Evolutionary conservation across 2,888 invertebrate species (phyloP).

Genomic region (Eledone cirrhosa): DNA sequence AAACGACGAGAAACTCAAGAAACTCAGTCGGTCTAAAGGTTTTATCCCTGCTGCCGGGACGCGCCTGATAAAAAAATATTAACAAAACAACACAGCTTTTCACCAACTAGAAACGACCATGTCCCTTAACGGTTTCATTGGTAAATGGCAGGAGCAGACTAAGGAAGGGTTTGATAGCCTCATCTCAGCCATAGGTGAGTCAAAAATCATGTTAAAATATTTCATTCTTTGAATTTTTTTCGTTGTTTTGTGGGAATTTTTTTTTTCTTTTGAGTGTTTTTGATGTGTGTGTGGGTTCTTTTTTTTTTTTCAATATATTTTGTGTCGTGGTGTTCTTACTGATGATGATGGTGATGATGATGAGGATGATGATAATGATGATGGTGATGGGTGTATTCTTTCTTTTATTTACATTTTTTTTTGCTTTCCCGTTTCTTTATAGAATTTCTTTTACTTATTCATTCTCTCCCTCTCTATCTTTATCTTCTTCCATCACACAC

Average conservation of each 20-base stretch:
- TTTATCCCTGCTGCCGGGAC: neutral
- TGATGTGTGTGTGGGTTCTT: neutral
- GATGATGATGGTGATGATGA: neutral
- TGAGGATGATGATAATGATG: neutral
- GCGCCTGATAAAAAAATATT: neutral
- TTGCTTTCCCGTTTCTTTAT: neutral
- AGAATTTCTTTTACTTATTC: neutral
- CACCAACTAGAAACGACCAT: slow-evolving; percentile 29
- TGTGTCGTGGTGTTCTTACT: neutral
- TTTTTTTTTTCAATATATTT: neutral
- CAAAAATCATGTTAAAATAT: neutral
- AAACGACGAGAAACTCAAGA: too few species aligned
- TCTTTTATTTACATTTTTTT: neutral
- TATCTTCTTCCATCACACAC: neutral
- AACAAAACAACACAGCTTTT: neutral
- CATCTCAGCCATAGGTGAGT: slow-evolving; percentile 41
- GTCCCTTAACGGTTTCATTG: slow-evolving; percentile 42
- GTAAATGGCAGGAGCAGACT: slow-evolving; percentile 43
- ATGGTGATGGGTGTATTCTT: neutral
- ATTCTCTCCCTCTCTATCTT: neutral
- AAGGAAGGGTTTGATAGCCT: slow-evolving; percentile 48
- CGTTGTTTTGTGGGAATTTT: neutral
- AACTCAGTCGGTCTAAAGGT: neutral
- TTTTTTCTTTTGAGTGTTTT: neutral
- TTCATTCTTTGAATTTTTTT: neutral